Evolutionary conservation across 2,113 vertebrate genomes (phyloP), one percentile per base, ranked within the genome.

Genomic region (Solea solea): DNA sequence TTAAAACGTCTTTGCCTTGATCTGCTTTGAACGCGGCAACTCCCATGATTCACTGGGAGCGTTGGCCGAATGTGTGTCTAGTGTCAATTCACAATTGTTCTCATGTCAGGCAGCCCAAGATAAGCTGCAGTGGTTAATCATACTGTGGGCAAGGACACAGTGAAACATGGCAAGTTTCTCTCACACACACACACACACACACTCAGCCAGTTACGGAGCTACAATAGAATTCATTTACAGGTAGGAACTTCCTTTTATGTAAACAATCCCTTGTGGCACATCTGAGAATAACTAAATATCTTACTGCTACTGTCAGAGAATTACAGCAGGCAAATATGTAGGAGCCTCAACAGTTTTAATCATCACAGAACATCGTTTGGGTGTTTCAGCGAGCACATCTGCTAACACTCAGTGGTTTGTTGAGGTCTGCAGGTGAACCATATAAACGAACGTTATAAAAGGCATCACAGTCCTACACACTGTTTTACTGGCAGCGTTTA

Each of bases 381-480:
- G 53, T 21, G 54, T 72, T 75, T 60, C 8, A 53, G 53, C 9
- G 42, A 40, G 48, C 50, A 61, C 71, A 82, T 80, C 71, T 82
- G 79, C 67, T 64, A 63, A 64, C 64, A 46, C 69, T 90, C 64
- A 78, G 83, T 59, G 84, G 80, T 75, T 76, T 74, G 71, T 72
- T 78, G 69, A 41, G 64, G 41, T 81, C 63, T 64, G 70, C 81
- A 82, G 78, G 75, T 72, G 66, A 81, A 78, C 67, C 54, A 0
- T 75, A 58, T 42, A 65, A 77, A 69, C 72, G 52, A 81, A 40
- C 70, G 64, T 54, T 34, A 42, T 75, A 52, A 76, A 76, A 64
- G 65, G 64, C 8, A 8, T 54, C 54, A 61, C 40, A 63, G 52
- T 61, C 63, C 53, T 62, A 28, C 46, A 27, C 49, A 63, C 75